Base-by-base conservation (phyloP, 1,140 invertebrate species). In the Drosophila fuyamai region DNA sequence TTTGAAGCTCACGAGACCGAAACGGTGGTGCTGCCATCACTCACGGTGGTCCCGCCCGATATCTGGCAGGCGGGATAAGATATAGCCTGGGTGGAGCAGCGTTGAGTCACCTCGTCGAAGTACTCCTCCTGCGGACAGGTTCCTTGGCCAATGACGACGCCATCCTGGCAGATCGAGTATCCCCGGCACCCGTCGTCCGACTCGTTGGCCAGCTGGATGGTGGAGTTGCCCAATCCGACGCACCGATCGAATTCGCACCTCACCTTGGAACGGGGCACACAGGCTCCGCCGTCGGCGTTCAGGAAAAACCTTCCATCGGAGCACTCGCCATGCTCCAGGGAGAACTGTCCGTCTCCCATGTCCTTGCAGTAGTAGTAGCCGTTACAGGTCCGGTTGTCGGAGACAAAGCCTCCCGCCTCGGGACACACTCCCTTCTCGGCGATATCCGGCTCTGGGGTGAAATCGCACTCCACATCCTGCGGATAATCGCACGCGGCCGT, bases 351-450 rank as follows among this genome's bases (percentile, higher is more conserved):
- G 1, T 54, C 41, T 4, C 38, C 18, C 38, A 57, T 0, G 1
- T 47, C 47, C 2, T 14, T 46, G 53, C 90, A 92, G 8, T 85
- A 90, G 16, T 83, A 91, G 47, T 90, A 92, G 6, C 90, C 90
- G 16, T 91, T 88, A 29, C 90, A 92, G 13, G 74, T 72, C 0
- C 12, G 16, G 6, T 74, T 50, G 46, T 92, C 90, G 6, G 90
- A 82, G 1, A 92, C 50, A 14, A 92, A 92, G 5, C 13, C 47
- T 13, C 86, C 86, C 0, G 76, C 46, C 0, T 68, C 10, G 27
- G 68, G 35, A 13, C 90, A 92, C 2, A 58, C 41, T 1, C 79
- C 78, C 6, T 55, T 55, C 3, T 12, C 38, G 5, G 68, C 71
- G 4, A 75, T 79, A 14, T 47, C 23, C 5, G 74, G 63, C 0